Conservation (phyloP, 2,888 invertebrate genomes). For the Tipula helvola region DNA sequence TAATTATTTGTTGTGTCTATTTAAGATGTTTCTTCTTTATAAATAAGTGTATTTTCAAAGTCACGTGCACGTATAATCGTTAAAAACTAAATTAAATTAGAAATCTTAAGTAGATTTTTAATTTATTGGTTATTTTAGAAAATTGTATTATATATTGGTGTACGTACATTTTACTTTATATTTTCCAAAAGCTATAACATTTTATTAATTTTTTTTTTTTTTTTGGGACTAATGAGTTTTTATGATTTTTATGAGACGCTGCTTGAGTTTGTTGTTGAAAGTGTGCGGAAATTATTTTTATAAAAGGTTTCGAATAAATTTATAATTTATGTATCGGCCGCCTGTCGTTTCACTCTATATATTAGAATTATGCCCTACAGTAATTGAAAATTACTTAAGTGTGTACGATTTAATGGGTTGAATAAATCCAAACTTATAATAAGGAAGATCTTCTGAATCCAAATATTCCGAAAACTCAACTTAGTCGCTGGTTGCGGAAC, state of each 20-base stretch:
- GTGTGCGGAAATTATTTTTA: background rate
- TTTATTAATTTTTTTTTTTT: background rate
- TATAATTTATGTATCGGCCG: background rate
- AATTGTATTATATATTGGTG: background rate
- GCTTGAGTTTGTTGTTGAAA: background rate
- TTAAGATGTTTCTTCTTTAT: background rate
- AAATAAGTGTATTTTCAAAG: background rate
- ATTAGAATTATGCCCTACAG: no score
- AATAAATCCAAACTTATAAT: no score
- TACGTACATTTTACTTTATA: background rate
- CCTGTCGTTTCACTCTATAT: background rate
- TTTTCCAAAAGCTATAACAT: background rate
- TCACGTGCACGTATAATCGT: background rate
- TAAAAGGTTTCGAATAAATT: background rate
- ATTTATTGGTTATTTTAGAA: background rate
- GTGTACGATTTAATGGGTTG: no score
- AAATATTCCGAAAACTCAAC: no score
- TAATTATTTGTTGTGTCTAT: background rate
- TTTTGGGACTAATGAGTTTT: background rate
- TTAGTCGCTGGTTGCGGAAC: no score
- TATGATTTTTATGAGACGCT: background rate
- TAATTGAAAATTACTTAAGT: no score
- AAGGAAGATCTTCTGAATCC: no score
- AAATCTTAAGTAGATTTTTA: background rate
- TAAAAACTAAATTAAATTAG: background rate